Conservation (phyloP, 2,888 invertebrate genomes). For the Tetropium fuscum region DNA sequence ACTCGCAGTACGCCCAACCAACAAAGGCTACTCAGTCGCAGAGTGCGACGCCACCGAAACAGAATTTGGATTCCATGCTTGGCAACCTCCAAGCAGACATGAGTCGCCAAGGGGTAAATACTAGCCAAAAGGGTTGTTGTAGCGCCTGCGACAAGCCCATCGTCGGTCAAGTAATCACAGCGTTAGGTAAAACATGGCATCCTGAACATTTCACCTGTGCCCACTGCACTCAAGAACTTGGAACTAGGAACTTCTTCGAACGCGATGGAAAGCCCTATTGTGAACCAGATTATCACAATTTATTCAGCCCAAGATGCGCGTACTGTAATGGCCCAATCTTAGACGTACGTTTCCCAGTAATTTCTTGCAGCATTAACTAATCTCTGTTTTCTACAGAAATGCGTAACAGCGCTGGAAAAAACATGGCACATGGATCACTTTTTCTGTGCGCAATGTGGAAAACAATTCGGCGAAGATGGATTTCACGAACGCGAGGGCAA, state of each 20-base stretch:
- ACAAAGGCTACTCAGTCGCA: conserved; percentile 66
- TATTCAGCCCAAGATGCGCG: conserved; percentile 98
- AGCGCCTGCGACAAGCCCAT: conserved; percentile 99
- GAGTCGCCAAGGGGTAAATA: conserved; percentile 98
- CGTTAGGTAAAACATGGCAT: conserved; percentile 98
- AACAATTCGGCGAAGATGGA: conserved; percentile 97
- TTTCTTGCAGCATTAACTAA: background rate
- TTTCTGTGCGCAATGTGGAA: conserved; percentile 97
- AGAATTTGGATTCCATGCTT: conserved; percentile 82
- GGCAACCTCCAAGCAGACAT: conserved; percentile 96
- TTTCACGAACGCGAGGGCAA: conserved; percentile 97
- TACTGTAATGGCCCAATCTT: conserved; percentile 99
- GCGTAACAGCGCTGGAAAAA: conserved; percentile 96
- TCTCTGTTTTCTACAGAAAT: conserved; percentile 81
- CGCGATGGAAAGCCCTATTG: conserved; percentile 97
- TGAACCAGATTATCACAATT: conserved; percentile 97
- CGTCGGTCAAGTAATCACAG: conserved; percentile 98
- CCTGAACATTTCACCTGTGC: conserved; percentile 99
- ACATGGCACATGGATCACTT: conserved; percentile 99
- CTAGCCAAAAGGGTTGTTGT: conserved; percentile 99
- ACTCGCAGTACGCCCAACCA: conserved; percentile 78
- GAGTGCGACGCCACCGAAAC: conserved; percentile 62
- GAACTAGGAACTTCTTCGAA: conserved; percentile 98
- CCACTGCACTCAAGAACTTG: conserved; percentile 96
- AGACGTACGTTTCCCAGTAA: conserved; percentile 75